Percentiles rank a stretch among this genome's conserved stretches.
phyloP scores from a whole-genome alignment of 2,113 vertebrate genomes.

The Gallinago jamesoni region DNA sequence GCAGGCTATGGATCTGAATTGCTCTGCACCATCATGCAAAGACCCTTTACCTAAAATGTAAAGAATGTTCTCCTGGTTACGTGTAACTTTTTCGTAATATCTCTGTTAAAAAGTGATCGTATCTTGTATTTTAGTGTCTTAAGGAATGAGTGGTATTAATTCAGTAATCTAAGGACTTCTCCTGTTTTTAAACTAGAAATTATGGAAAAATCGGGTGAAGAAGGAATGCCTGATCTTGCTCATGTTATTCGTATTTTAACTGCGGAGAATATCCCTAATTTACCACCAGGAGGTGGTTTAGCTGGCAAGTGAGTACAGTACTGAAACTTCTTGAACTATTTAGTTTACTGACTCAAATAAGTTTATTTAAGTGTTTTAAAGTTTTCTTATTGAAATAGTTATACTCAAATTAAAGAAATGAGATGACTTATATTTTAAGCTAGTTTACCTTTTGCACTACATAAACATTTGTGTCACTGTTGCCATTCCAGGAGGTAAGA shows the following conservation, averaged over 20 bases:
- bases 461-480: background rate
- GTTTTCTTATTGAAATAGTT: background rate
- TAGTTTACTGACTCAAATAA: background rate
- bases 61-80: background rate
- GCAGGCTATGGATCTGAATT: background rate
- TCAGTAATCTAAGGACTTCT: slow-evolving; percentile 42
- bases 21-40: background rate
- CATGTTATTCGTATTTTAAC: slow-evolving; percentile 94
- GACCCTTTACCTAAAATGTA: background rate
- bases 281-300: slow-evolving; percentile 97
- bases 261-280: slow-evolving; percentile 89
- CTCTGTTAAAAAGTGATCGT: background rate
- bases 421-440: background rate
- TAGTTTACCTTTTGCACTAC: background rate
- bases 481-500: background rate
- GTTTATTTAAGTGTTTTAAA: background rate
- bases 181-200: slow-evolving; percentile 84
- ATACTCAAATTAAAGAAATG: background rate
- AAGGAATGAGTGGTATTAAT: background rate
- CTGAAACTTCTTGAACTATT: background rate
- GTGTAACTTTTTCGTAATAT: background rate
- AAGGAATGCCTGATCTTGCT: slow-evolving; percentile 93
- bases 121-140: background rate
- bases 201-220: slow-evolving; percentile 89
- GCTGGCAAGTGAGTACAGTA: slow-evolving; percentile 92